phyloP scores from a whole-genome alignment of 2,888 invertebrate genomes.

The Apamea sordens region DNA sequence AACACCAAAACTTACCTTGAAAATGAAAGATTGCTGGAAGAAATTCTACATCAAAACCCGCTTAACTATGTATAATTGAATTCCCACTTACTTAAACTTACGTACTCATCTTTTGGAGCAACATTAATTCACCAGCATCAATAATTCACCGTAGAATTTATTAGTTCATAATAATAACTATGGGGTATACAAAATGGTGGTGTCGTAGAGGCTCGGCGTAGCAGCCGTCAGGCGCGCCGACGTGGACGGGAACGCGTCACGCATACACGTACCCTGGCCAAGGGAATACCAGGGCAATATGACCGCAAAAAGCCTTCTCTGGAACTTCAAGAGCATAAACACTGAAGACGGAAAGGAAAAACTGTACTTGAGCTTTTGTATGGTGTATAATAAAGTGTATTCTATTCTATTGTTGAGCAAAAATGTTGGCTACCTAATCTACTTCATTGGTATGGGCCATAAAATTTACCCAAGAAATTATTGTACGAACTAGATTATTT shows the following conservation, averaged over 20 bases:
- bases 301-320: neutral
- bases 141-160: neutral
- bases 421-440: neutral
- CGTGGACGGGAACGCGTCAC: constrained; percentile 67
- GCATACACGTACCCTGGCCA: constrained; percentile 35
- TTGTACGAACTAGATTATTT: neutral
- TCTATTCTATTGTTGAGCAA: no score
- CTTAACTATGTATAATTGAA: neutral
- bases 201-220: constrained; percentile 60
- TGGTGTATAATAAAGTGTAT: no score
- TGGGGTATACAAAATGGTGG: constrained; percentile 56
- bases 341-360: neutral
- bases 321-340: neutral
- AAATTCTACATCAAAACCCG: no score
- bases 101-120: neutral
- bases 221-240: constrained; percentile 61
- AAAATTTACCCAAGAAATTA: neutral
- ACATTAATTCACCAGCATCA: neutral
- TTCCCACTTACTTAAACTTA: neutral
- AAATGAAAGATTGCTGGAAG: neutral
- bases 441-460: neutral
- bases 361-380: neutral
- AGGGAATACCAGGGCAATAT: constrained; percentile 25
- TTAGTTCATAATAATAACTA: neutral
- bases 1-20: neutral